phyloP scores from a whole-genome alignment of 2,113 vertebrate species.

The Ctenodactylus gundi region DNA sequence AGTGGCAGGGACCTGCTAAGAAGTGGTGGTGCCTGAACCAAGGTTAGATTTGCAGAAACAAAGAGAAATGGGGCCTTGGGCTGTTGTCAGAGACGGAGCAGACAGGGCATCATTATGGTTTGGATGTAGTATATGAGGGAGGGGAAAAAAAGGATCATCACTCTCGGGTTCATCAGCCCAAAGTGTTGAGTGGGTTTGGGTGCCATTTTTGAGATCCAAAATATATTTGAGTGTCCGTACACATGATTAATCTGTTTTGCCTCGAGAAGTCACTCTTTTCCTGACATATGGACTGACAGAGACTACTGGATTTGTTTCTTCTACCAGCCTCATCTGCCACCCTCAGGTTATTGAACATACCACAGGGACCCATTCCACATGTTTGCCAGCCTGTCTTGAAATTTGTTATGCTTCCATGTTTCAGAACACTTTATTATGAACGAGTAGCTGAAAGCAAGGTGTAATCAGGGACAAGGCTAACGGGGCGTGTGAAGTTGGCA shows the following conservation, averaged over 20 bases:
- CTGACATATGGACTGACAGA: conserved; percentile 3
- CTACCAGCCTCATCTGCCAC: conserved; percentile 16
- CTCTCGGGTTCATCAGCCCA: not conserved
- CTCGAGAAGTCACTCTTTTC: conserved; percentile 18
- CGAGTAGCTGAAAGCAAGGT: conserved; percentile 59
- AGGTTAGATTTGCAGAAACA: not conserved
- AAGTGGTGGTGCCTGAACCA: not conserved
- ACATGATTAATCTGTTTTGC: conserved; percentile 16
- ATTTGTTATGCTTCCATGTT: conserved; percentile 41
- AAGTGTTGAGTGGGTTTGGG: not conserved
- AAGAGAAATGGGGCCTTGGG: not conserved
- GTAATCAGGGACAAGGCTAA: conserved; percentile 44
- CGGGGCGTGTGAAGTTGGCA: conserved; percentile 33
- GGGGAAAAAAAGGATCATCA: not conserved
- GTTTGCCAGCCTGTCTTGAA: conserved; percentile 16
- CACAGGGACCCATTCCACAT: not conserved
- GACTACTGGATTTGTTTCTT: not conserved
- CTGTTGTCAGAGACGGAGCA: not conserved
- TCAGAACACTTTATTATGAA: conserved; percentile 66
- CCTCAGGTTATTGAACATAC: not conserved
- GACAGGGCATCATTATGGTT: not conserved
- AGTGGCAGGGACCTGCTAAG: not conserved
- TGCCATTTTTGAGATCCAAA: conserved; percentile 20
- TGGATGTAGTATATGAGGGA: not conserved
- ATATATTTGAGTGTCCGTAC: not conserved